A percentile compares a stretch with the other conserved stretches of the same genome.
phyloP scores from a whole-genome alignment of 2,797 vertebrate species.

The Manis javanica region DNA sequence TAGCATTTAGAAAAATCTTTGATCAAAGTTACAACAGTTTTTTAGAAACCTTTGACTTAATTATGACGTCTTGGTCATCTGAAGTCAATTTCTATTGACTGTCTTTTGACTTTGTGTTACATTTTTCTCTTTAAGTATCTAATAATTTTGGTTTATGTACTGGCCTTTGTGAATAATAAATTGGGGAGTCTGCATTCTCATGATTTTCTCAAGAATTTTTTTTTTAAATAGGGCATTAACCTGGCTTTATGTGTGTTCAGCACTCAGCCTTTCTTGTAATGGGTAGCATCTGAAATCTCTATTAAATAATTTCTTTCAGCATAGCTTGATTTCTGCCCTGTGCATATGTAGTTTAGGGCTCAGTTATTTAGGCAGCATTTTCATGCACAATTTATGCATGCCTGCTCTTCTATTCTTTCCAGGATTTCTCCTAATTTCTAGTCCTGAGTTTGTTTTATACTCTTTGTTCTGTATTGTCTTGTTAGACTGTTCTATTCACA shows the following conservation, averaged over 20 bases:
- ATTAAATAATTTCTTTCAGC: background rate
- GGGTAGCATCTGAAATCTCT: background rate
- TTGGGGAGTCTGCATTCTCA: background rate
- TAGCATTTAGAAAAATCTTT: background rate
- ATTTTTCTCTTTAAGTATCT: background rate
- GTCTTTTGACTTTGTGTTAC: background rate
- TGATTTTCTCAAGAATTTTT: background rate
- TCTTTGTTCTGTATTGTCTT: background rate
- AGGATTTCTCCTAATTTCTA: background rate
- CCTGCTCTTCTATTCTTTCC: background rate
- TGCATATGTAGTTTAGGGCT: background rate
- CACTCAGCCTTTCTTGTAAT: background rate
- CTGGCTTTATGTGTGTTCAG: background rate
- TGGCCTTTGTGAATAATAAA: background rate
- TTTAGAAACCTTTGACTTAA: background rate
- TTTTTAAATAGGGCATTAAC: background rate
- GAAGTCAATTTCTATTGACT: background rate
- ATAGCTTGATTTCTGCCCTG: background rate
- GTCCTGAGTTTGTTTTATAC: background rate
- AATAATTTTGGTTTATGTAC: background rate
- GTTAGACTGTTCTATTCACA: background rate
- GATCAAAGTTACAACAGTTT: background rate
- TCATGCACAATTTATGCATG: background rate
- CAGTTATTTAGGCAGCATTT: background rate
- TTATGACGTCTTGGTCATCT: background rate